Percentiles rank a stretch among this genome's conserved stretches.
Evolutionary conservation across 2,113 vertebrate genomes (phyloP).

Genomic region (Austrofundulus limnaeus): DNA sequence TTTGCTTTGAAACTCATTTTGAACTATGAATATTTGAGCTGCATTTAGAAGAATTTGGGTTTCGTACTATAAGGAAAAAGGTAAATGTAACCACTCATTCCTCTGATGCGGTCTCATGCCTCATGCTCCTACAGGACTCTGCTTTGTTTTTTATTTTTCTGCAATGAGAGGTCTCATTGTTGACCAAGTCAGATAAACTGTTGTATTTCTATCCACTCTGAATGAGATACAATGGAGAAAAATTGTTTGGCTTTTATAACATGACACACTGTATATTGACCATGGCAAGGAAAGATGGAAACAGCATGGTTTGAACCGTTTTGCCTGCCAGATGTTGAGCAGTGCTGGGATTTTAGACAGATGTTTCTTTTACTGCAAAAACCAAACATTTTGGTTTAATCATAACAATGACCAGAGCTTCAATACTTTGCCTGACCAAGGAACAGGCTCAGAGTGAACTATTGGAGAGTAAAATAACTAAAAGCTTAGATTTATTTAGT

Average conservation of each 20-base stretch:
- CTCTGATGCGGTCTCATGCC: constrained; percentile 31
- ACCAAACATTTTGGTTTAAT: constrained; percentile 23
- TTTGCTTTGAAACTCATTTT: constrained; percentile 1
- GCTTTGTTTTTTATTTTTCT: constrained; percentile 45
- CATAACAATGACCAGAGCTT: background rate
- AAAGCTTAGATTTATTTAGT: background rate
- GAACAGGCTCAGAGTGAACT: background rate
- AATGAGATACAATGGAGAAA: constrained; percentile 53
- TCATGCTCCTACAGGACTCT: constrained; percentile 35
- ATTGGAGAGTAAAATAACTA: too few species aligned
- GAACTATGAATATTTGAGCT: constrained; percentile 3
- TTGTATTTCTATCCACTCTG: constrained; percentile 65
- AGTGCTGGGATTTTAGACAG: constrained; percentile 25
- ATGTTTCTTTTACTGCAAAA: constrained; percentile 21
- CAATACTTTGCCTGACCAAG: constrained; percentile 5
- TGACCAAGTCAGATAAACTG: constrained; percentile 34
- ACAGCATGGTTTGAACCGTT: constrained; percentile 42
- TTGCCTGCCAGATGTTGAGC: constrained; percentile 32
- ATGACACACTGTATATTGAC: constrained; percentile 32
- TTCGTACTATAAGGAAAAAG: constrained; percentile 13
- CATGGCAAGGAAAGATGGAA: constrained; percentile 15
- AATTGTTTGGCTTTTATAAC: constrained; percentile 43
- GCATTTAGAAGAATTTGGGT: background rate
- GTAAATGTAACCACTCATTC: constrained; percentile 21
- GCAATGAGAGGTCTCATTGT: constrained; percentile 58